phyloP scores from a whole-genome alignment of 2,113 vertebrate species.

The Porphyrio hochstetteri region DNA sequence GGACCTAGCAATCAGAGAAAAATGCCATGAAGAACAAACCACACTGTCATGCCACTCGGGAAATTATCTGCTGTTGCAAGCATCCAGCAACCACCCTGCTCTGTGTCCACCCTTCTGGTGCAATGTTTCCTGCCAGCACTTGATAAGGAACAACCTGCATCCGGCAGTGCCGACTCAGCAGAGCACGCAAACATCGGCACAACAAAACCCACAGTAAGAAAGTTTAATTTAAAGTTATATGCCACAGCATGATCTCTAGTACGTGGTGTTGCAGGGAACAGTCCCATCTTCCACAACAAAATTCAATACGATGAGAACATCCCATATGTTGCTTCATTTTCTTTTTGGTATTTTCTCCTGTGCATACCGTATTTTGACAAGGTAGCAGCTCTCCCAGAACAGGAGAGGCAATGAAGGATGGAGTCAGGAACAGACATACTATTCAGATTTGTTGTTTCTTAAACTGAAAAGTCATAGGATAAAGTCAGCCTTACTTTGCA shows the following conservation, averaged over 20 bases:
- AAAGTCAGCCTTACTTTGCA: conserved; percentile 19
- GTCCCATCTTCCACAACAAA: neutral
- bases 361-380: neutral
- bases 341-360: neutral
- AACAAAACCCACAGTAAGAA: neutral
- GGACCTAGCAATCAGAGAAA: conserved; percentile 42
- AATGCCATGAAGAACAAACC: neutral
- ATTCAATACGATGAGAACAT: neutral
- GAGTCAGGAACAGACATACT: neutral
- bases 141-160: conserved; percentile 48
- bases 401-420: neutral
- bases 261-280: neutral
- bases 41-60: neutral
- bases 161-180: conserved; percentile 44
- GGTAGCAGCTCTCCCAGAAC: neutral
- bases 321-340: neutral
- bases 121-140: conserved; percentile 23
- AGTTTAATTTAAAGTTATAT: neutral
- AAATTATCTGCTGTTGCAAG: conserved; percentile 43
- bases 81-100: neutral
- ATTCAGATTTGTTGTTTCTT: conserved; percentile 9
- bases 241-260: neutral
- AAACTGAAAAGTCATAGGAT: neutral
- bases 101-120: conserved; percentile 39
- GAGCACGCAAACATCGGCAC: neutral